Conservation (phyloP, 2,797 vertebrate genomes). For the Hydrophis major region DNA sequence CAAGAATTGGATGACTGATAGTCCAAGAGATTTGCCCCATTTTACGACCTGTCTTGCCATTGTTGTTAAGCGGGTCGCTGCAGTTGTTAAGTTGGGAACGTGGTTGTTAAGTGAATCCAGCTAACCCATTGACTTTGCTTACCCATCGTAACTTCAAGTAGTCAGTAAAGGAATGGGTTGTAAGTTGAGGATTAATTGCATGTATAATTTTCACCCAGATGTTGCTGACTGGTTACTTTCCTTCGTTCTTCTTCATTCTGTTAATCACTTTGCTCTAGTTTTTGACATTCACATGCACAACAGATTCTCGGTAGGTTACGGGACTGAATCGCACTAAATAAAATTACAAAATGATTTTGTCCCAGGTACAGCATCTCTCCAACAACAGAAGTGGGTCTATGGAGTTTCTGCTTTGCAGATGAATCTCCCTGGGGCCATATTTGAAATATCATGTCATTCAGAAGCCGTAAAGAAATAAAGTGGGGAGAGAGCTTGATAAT, state of each 20-base stretch:
- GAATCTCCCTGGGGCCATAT: neutral
- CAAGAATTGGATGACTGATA: neutral
- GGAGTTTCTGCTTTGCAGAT: neutral
- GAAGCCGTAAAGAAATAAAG: neutral
- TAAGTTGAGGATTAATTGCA: neutral
- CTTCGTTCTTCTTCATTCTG: neutral
- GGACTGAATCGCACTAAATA: neutral
- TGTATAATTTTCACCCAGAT: neutral
- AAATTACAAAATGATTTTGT: neutral
- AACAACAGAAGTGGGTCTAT: fast-evolving
- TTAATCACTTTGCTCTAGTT: neutral
- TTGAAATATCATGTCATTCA: neutral
- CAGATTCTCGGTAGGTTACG: neutral
- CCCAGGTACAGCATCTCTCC: neutral
- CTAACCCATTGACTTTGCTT: neutral
- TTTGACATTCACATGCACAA: neutral
- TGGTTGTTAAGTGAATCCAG: neutral
- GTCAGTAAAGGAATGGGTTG: neutral
- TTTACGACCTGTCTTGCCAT: neutral
- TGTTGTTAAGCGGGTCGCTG: fast-evolving
- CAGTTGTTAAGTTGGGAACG: neutral
- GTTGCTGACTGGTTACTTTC: neutral
- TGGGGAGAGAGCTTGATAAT: neutral
- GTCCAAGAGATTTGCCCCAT: neutral
- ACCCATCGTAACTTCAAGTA: neutral